Conservation (phyloP, 2,888 invertebrate species). For the Phaonia tiefii region DNA sequence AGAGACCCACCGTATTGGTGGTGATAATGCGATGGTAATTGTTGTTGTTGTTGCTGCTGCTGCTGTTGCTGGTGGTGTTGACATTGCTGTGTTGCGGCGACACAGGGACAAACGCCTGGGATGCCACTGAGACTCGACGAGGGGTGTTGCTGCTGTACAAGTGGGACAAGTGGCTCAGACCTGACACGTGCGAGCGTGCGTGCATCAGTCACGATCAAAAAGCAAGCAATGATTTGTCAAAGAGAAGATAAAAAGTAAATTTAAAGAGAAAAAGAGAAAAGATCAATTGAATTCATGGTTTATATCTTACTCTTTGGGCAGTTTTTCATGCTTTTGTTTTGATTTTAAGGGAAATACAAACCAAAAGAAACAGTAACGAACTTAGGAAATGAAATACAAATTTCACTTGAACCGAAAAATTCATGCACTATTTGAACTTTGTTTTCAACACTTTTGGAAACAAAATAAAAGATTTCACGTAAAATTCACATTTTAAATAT, state of each 20-base stretch:
- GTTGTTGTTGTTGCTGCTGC: conserved; percentile 74
- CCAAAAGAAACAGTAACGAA: conserved; percentile 62
- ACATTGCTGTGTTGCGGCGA: conserved; percentile 73
- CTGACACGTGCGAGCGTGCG: conserved; percentile 68
- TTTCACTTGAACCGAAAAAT: conserved; percentile 63
- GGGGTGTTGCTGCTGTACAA: conserved; percentile 80
- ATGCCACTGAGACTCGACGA: conserved; percentile 81
- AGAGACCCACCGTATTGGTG: conserved; percentile 79
- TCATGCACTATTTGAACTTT: conserved; percentile 65
- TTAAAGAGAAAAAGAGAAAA: conserved; percentile 43
- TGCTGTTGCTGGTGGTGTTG: conserved; percentile 77
- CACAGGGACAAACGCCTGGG: conserved; percentile 80
- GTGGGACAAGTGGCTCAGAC: conserved; percentile 81
- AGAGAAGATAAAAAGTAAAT: conserved; percentile 1
- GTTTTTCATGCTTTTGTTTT: conserved; percentile 63
- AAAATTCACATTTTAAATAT: no score
- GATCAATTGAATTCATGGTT: conserved; percentile 48
- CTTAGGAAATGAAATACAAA: neutral
- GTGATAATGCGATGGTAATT: conserved; percentile 72
- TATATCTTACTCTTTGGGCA: conserved; percentile 43
- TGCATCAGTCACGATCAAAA: conserved; percentile 5
- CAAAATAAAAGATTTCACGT: conserved; percentile 21
- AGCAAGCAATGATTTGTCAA: conserved; percentile 33
- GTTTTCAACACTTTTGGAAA: conserved; percentile 42
- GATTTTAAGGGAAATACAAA: conserved; percentile 63